Evolutionary conservation across 2,888 invertebrate species (phyloP).

Genomic region (Acanthosepion pharaonis): DNA sequence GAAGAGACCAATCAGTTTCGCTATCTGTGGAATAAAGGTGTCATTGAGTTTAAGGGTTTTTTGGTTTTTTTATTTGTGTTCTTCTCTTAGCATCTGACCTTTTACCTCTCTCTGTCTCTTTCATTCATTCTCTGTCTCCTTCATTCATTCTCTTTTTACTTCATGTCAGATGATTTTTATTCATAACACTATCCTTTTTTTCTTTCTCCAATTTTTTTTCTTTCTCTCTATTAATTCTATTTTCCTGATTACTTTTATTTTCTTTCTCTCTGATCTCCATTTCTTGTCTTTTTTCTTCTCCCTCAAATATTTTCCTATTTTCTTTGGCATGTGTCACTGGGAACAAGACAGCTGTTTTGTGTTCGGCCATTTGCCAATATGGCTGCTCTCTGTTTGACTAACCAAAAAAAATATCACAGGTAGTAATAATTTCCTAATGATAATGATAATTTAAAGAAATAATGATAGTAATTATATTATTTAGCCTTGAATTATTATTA

Average conservation of each 20-base stretch:
- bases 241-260: background rate
- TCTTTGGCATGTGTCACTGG: conserved; percentile 14
- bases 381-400: background rate
- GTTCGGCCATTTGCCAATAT: background rate
- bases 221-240: background rate
- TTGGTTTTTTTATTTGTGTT: background rate
- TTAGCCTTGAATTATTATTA: no score
- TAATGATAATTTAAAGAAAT: no score
- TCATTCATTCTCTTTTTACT: background rate
- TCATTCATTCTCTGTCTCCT: background rate
- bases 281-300: background rate
- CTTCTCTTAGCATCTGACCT: background rate
- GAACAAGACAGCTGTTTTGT: background rate
- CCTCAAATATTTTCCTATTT: background rate
- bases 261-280: background rate
- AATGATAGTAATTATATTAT: no score
- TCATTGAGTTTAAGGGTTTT: background rate
- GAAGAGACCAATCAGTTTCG: background rate
- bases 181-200: background rate
- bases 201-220: background rate
- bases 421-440: no score
- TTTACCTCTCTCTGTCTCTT: background rate
- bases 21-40: background rate
- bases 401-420: background rate
- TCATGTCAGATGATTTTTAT: no score